A percentile compares a stretch with the other conserved stretches of the same genome.
These are phyloP conservation scores for Strigamia transsilvanica DNA, from an alignment of 2,888 invertebrate genomes.

Conservation along the genomic window DNA sequence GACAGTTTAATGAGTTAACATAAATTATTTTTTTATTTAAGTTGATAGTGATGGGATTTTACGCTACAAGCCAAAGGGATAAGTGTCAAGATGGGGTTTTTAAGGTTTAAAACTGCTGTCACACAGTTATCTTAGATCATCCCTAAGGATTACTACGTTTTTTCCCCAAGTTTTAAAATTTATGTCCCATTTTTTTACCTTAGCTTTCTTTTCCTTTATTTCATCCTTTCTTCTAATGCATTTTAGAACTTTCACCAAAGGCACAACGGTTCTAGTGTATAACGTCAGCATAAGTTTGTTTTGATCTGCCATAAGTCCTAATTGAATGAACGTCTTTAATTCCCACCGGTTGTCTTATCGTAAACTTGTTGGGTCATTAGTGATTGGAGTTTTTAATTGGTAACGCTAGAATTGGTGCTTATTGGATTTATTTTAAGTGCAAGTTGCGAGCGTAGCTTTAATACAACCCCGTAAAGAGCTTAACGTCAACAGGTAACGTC, in stretches of 20 bases:
- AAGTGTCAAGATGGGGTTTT: background rate
- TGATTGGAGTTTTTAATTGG: slow-evolving; percentile 29
- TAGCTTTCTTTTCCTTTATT: background rate
- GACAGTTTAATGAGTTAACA: slow-evolving; percentile 38
- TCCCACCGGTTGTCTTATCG: background rate
- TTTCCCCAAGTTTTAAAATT: background rate
- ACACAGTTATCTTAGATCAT: slow-evolving; percentile 33
- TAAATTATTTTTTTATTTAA: background rate
- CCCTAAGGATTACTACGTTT: background rate
- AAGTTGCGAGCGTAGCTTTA: background rate
- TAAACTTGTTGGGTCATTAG: background rate
- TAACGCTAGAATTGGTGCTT: slow-evolving; percentile 2
- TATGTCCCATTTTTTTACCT: background rate
- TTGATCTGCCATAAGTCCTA: background rate
- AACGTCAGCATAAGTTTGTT: background rate
- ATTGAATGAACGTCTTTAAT: background rate
- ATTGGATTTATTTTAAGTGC: slow-evolving; percentile 35
- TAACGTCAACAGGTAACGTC: slow-evolving; percentile 35
- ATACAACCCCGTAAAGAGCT: slow-evolving; percentile 22
- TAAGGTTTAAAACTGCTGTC: background rate
- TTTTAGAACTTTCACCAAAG: background rate
- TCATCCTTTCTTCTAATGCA: too few species aligned
- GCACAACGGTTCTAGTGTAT: too few species aligned
- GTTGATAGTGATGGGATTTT: background rate
- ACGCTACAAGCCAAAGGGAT: slow-evolving; percentile 11